phyloP scores from a whole-genome alignment of 2,888 invertebrate genomes.

The Cyaniris semiargus region DNA sequence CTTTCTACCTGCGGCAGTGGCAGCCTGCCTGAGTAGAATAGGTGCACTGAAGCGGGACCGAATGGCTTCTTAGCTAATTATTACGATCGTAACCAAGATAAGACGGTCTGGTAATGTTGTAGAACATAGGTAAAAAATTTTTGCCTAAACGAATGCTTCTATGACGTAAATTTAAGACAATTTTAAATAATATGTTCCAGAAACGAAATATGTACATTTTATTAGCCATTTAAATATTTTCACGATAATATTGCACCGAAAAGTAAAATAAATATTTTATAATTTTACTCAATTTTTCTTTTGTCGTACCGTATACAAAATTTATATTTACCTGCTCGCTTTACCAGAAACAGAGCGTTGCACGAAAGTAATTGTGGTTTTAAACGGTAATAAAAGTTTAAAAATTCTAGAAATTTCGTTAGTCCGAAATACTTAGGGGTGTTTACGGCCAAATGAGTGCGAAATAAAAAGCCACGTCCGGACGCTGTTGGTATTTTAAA shows the following conservation, averaged over 20 bases:
- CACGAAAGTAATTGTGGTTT: constrained; percentile 16
- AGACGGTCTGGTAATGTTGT: background rate
- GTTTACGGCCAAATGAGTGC: constrained; percentile 37
- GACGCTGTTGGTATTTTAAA: constrained; percentile 61
- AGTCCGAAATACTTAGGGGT: constrained; percentile 23
- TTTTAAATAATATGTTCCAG: background rate
- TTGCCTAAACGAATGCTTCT: background rate
- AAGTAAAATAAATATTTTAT: background rate
- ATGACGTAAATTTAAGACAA: background rate
- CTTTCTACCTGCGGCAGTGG: background rate
- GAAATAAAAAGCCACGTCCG: constrained; percentile 41
- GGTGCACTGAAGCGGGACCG: background rate
- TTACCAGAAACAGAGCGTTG: background rate
- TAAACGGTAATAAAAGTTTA: constrained; percentile 16
- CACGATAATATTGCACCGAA: background rate
- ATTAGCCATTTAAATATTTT: background rate
- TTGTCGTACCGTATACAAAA: background rate
- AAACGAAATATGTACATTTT: background rate
- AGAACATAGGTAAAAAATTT: background rate
- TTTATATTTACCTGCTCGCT: background rate
- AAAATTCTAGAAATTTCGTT: constrained; percentile 27
- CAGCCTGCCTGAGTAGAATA: background rate
- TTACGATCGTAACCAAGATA: background rate
- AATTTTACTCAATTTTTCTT: background rate
- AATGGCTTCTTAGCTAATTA: background rate